Conservation (phyloP, 2,113 vertebrate genomes). For the Empidonax alnorum region DNA sequence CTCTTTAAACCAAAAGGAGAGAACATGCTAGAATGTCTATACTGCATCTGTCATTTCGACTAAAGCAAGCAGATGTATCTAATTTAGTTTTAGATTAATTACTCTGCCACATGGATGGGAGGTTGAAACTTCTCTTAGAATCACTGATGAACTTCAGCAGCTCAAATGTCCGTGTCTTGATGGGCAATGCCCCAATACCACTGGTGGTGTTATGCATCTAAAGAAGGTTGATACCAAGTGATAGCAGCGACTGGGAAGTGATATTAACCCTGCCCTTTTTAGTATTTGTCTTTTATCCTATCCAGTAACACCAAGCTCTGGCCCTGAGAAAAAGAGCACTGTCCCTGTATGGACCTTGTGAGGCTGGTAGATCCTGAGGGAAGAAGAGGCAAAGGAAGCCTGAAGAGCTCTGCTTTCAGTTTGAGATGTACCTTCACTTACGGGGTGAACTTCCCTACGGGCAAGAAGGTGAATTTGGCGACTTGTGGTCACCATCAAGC, state of each 20-base stretch:
- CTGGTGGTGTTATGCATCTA: not conserved
- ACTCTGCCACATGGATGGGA: not conserved
- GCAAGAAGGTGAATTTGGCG: not conserved
- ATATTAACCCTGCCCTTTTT: not conserved
- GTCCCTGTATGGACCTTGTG: not conserved
- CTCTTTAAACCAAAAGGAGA: not conserved
- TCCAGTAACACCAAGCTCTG: not conserved
- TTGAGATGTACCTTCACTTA: not conserved
- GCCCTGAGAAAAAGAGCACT: not conserved
- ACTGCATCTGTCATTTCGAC: not conserved
- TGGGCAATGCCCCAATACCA: fast-evolving
- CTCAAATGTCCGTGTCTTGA: not conserved
- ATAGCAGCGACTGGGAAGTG: not conserved
- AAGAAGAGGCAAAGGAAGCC: not conserved
- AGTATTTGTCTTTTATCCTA: not conserved
- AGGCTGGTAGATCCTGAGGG: not conserved
- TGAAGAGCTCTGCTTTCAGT: not conserved
- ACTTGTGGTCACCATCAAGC: not conserved
- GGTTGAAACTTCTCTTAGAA: not conserved
- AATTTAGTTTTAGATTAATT: not conserved
- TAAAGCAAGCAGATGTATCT: not conserved
- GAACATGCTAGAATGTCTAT: not conserved
- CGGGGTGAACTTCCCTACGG: not conserved
- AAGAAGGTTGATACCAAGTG: not conserved
- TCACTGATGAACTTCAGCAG: not conserved